These are phyloP conservation scores for Phymatocera aterrima DNA, from an alignment of 2,888 invertebrate species.

Conservation along the genomic window DNA sequence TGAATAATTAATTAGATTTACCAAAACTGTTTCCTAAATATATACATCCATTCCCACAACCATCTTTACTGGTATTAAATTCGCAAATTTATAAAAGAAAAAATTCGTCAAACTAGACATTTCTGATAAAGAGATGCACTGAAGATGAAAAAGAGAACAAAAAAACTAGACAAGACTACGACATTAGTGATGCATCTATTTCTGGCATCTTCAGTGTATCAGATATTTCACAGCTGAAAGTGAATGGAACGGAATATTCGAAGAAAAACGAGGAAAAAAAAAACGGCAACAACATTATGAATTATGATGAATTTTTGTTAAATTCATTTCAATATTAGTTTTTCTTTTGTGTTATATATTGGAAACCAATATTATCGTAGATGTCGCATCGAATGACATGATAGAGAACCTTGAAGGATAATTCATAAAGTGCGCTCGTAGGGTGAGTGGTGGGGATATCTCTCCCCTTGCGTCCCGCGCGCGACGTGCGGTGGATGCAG, in stretches of 20 bases:
- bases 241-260: background rate
- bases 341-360: background rate
- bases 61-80: no score
- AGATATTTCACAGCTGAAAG: background rate
- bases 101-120: no score
- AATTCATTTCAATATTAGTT: background rate
- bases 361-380: background rate
- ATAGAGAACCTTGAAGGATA: background rate
- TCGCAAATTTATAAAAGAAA: no score
- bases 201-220: background rate
- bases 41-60: no score
- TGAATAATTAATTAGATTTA: no score
- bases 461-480: constrained; percentile 53
- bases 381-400: background rate
- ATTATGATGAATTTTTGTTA: background rate
- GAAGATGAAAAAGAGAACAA: background rate
- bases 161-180: background rate
- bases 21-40: no score
- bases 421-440: constrained; percentile 62
- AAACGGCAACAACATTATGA: background rate
- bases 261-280: background rate
- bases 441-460: constrained; percentile 54
- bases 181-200: background rate
- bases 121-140: no score
- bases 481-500: constrained; percentile 46